Base-by-base conservation (phyloP, 2,797 vertebrate genomes). In the Rhinatrema bivittatum region DNA sequence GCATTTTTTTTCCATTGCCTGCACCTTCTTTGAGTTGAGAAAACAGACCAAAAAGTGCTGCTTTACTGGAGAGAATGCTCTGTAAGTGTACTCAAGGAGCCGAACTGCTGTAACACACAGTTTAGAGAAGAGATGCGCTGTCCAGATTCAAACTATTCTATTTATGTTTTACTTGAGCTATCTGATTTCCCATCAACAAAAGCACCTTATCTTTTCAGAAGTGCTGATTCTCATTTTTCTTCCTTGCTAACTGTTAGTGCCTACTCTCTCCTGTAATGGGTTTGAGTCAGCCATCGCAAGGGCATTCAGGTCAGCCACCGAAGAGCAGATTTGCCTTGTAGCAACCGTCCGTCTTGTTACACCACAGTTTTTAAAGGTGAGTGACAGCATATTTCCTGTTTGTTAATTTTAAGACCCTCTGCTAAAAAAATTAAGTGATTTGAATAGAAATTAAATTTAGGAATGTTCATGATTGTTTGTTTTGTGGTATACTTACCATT, bases 301-400 rank as follows among this genome's bases (percentile, higher is more conserved):
- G 60, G 75, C 81, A 23, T 82, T 93, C 58, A 85, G 86, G 72
- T 81, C 90, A 16, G 78, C 88, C 30, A 63, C 83, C 14, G 87
- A 93, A 55, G 88, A 97, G 60, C 86, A 87, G 65, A 84, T 89
- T 62, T 95, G 89, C 78, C 79, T 97, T 34, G 82, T 97, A 12
- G 94, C 94, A 6, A 93, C 84, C 4, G 87, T 95, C 21, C 86
- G 87, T 56, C 62, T 96, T 5, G 79, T 90, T 69, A 92, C 84
- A 3, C 74, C 84, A 0, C 80, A 87, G 52, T 87, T 87, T 70
- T 57, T 94, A n/a, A 87, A 84, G 86, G 95, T 96, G 65, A 72
- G 74, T 51, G 23, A 43, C 7, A 32, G 4, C 11, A 9, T 5
- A 9, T 20, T 21, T n/a, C n/a, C n/a, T n/a, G n/a, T n/a, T n/a